Evolutionary conservation across 2,888 invertebrate species (phyloP), one percentile per base, ranked within the genome.

Genomic region (Blera fallax): DNA sequence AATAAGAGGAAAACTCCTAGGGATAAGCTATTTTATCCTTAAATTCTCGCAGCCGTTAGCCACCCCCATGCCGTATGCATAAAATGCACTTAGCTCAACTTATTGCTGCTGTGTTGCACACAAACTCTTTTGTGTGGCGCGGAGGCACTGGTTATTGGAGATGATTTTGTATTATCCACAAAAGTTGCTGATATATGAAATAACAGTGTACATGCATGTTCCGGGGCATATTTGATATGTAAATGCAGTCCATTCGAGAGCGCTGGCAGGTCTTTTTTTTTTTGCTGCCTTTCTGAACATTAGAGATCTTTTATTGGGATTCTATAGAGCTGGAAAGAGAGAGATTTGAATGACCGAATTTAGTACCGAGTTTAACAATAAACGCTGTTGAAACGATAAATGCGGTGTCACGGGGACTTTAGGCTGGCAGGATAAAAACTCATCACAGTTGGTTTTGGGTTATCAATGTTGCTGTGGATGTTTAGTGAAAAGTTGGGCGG

Each of bases 101-200:
- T 84, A 84, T 74, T 84, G 83, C 79, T 64, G 69, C 73, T 78
- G 67, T 73, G 67, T 32, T 60, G 83, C 83, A 69, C 73, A 60
- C 65, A 43, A 64, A 40, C 34, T 21, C 52, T 65, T 72, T 52
- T 52, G 54, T 78, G 32, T 52, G 52, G 43, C 48, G 7, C 3
- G 52, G 67, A 21, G 40, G 50, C 40, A 21, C 18, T 11, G 14
- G 64, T 76, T 84, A 69, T 84, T 74, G 74, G 69, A 73, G 64
- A 70, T 78, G 78, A 83, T 80, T 79, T 65, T 74, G 56, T 79
- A 74, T 74, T 79, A 69, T 84, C 56, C 74, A 84, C 69, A 79
- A 84, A 84, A 79, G 34, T 76, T 84, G 80, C 80, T 84, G 84
- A 84, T 84, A 84, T 84, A 80, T 84, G 80, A 80, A 84, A 84